phyloP scores from a whole-genome alignment of 2,888 invertebrate genomes.

The Trachelus tabidus region DNA sequence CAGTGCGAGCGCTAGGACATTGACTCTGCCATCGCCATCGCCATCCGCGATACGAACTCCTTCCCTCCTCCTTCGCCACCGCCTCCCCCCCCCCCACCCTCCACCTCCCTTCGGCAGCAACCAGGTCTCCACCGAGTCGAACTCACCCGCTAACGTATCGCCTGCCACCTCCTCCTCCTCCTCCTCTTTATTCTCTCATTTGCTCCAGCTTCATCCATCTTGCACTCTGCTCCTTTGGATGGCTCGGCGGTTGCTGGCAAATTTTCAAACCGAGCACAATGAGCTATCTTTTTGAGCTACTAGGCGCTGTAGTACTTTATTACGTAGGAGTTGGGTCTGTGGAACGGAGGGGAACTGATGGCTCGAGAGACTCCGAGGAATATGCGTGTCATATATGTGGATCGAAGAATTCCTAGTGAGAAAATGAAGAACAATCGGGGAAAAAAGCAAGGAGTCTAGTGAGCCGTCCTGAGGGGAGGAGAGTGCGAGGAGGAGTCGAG shows the following conservation, averaged over 20 bases:
- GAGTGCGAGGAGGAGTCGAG: too few relatives aligned
- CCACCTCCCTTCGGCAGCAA: conserved; percentile 21
- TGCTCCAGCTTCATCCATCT: conserved; percentile 15
- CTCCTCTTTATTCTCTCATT: conserved; percentile 30
- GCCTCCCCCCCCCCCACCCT: neutral
- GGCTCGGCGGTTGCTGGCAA: too few relatives aligned
- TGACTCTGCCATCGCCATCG: conserved; percentile 66
- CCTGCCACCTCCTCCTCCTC: conserved; percentile 38
- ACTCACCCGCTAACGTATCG: conserved; percentile 56
- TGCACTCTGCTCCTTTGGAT: neutral
- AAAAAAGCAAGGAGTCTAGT: too few relatives aligned
- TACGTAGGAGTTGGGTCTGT: too few relatives aligned
- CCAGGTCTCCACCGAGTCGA: conserved; percentile 28
- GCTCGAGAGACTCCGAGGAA: neutral
- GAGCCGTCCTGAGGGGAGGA: too few relatives aligned
- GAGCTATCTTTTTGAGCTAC: too few relatives aligned
- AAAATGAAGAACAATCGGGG: too few relatives aligned
- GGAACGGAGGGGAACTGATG: neutral
- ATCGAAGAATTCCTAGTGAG: too few relatives aligned
- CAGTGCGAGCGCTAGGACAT: conserved; percentile 66
- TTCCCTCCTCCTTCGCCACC: conserved; percentile 31
- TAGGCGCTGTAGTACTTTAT: too few relatives aligned
- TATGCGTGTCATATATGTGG: too few relatives aligned
- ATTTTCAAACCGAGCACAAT: too few relatives aligned
- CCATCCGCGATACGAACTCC: conserved; percentile 65